phyloP scores from a whole-genome alignment of 30 jellyfish, hydroid and myxozoan species.

The Pelagia noctiluca region DNA sequence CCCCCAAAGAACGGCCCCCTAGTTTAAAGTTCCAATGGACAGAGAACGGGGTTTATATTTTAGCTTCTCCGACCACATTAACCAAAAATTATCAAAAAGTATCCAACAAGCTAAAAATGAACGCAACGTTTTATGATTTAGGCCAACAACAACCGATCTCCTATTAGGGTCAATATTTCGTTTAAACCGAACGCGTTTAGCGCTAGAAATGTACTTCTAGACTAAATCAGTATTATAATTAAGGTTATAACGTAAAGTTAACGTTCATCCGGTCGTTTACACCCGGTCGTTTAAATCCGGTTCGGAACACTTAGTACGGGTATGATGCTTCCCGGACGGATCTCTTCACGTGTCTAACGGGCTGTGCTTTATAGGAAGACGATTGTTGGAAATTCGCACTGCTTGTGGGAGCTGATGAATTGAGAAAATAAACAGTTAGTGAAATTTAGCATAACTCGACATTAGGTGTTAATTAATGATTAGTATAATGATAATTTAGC shows the following conservation, averaged over 20 bases:
- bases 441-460: not conserved
- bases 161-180: too few species aligned
- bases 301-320: constrained; percentile 55
- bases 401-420: constrained; percentile 82
- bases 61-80: too few species aligned
- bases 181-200: too few species aligned
- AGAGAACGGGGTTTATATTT: too few species aligned
- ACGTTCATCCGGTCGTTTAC: not conserved
- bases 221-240: not conserved
- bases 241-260: constrained; percentile 12
- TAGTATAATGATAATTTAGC: not conserved
- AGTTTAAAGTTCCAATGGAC: too few species aligned
- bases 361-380: constrained; percentile 73
- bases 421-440: constrained; percentile 35
- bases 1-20: too few species aligned
- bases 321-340: constrained; percentile 75
- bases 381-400: constrained; percentile 65
- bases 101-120: too few species aligned
- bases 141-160: too few species aligned
- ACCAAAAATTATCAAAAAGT: too few species aligned
- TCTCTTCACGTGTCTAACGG: constrained; percentile 81
- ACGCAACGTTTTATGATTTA: too few species aligned
- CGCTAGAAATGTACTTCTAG: too few species aligned
- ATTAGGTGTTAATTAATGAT: not conserved
- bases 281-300: not conserved